Evolutionary conservation across 2,113 vertebrate genomes (phyloP), one percentile per base, ranked within the genome.

Genomic region (Burhinus oedicnemus): DNA sequence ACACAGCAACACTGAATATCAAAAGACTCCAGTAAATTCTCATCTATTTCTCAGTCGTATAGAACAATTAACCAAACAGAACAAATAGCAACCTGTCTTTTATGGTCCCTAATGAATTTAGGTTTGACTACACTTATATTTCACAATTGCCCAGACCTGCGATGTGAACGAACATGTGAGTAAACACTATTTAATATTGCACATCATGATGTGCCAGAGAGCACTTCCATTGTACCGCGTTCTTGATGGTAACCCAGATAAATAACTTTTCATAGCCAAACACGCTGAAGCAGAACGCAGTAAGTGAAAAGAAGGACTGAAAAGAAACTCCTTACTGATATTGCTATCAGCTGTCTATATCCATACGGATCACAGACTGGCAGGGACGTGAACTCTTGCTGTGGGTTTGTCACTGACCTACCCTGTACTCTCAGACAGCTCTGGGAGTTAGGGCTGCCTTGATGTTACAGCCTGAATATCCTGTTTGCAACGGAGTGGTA

Each of bases 21-120:
- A 91, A 85, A 91, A 93, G 44, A 42, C n/a, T 92, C 32, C 12
- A 8, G 57, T 84, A 95, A 94, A 92, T 93, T 92, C 74, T 84
- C 80, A 66, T 94, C 61, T 93, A 38, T 85, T 96, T 94, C 81
- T 91, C 58, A 42, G 66, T 87, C 21, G 1, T 77, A 72, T 62
- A 74, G 81, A 94, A 87, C 74, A 95, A 97, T 95, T 96, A 97
- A 58, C 44, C 42, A 79, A 86, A 86, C 8, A 70, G 36, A 64
- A 85, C 62, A 91, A 69, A 72, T 12, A 95, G 23, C 49, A 94
- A 72, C 78, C 81, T 91, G 71, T 23, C 44, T 89, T 93, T 91
- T 91, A 72, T 54, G 2, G 2, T 58, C 42, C 27, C 36, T 79
- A 45, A 64, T 74, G 58, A 69, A 85, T 82, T 57, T 57, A 65